Base-by-base conservation (phyloP, 1,140 invertebrate species). In the Hormaphis cornu region DNA sequence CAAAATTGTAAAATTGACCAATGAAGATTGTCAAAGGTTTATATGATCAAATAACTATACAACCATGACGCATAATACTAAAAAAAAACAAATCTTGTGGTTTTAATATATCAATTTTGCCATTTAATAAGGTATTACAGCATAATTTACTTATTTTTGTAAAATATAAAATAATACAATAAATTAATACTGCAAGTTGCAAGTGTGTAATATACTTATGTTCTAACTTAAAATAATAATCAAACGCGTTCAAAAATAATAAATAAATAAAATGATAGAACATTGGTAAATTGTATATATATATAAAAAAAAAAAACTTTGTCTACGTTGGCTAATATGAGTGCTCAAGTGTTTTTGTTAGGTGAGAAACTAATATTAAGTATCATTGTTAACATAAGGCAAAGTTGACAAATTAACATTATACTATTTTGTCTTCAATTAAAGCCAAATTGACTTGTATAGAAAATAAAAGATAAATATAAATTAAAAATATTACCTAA, bases 151-250 rank as follows among this genome's bases (percentile, higher is more conserved):
- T 40, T 37, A 8, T 37, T 56, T 56, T 22, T 37, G 35, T 22
- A 37, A 56, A 56, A 56, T 56, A 56, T 33, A 56, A 56, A 56
- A 56, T 35, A 37, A 56, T 56, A 37, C 12, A 37, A 22, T 37
- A 24, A 33, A 56, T 56, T 56, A 56, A 56, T 56, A 56, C 54
- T 56, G 54, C 20, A 37, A 56, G n/a, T 56, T 56, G 54, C 20
- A 37, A 56, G n/a, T 56, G 54, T 56, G 54, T 56, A 22, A 56
- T 22, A 56, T 56, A 56, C 6, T n/a, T n/a, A n/a, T n/a, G 22
- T 35, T 28, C 20, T 35, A 56, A 56, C 54, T 56, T 37, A 56
- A 54, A 56, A 54, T 56, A 56, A 56, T 18, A 56, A 56, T 56
- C 6, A 37, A 26, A 18, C 20, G 54, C 24, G 54, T 37, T 40